These are phyloP conservation scores for Nannoperca australis DNA, from an alignment of 2,797 vertebrate genomes.

Conservation along the genomic window DNA sequence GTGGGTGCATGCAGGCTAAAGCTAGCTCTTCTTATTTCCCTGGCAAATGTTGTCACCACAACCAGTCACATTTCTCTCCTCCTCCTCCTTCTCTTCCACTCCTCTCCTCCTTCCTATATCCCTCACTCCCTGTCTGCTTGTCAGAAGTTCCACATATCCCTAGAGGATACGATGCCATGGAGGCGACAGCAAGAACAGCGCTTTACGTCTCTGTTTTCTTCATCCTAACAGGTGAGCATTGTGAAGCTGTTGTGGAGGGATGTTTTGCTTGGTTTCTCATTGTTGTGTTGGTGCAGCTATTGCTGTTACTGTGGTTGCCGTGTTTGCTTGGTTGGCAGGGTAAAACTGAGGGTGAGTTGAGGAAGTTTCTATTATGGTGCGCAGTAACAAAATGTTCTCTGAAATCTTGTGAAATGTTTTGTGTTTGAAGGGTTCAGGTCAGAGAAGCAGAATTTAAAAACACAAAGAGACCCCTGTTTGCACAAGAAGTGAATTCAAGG, in stretches of 20 bases:
- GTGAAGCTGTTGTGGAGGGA: not conserved
- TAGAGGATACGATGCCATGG: conserved; percentile 91
- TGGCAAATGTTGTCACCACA: conserved; percentile 87
- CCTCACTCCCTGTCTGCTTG: conserved; percentile 56
- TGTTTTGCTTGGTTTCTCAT: conserved; percentile 16
- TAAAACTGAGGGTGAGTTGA: conserved; percentile 21
- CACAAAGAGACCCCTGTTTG: not conserved
- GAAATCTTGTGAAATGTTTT: conserved; percentile 24
- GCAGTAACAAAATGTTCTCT: conserved; percentile 2
- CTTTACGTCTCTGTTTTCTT: conserved; percentile 68
- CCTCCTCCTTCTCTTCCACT: conserved; percentile 44
- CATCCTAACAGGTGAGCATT: conserved; percentile 81
- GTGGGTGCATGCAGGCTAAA: conserved; percentile 54
- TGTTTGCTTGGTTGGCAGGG: conserved; percentile 45
- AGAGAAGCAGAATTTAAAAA: conserved; percentile 11
- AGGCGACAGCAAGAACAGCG: conserved; percentile 73
- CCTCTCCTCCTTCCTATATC: conserved; percentile 57
- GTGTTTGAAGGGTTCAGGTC: not conserved
- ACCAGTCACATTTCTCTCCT: conserved; percentile 80
- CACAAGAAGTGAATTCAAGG: not conserved
- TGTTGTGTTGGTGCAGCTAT: conserved; percentile 28
- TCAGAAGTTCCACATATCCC: conserved; percentile 74
- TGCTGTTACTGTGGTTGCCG: conserved; percentile 50
- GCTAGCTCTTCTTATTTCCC: conserved; percentile 86
- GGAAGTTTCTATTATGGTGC: conserved; percentile 34